A percentile compares a stretch with the other conserved stretches of the same genome.
Conservation (phyloP, 2,888 invertebrate genomes). For the Acleris sparsana region DNA sequence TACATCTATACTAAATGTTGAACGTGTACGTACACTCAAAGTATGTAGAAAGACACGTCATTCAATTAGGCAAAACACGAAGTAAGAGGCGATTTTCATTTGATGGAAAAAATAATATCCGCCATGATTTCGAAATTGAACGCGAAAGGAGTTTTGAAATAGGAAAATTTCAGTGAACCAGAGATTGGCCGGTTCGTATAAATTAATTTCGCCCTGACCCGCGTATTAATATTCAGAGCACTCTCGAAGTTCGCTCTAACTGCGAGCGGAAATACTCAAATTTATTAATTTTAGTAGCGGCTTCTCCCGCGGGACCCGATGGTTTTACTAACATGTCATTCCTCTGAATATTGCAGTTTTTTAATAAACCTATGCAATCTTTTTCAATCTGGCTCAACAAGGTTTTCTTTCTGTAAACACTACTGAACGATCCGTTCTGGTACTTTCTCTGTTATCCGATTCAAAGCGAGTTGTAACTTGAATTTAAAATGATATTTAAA, state of each 20-base stretch:
- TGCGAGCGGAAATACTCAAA: conserved; percentile 72
- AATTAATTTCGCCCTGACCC: conserved; percentile 78
- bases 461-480: too few species aligned
- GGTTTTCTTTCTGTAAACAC: background rate
- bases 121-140: conserved; percentile 60
- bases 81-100: conserved; percentile 13
- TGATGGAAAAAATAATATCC: conserved; percentile 22
- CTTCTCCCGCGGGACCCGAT: conserved; percentile 56
- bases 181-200: conserved; percentile 72
- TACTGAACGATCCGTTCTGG: too few species aligned
- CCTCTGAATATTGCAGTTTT: conserved; percentile 46
- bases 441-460: too few species aligned
- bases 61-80: conserved; percentile 13
- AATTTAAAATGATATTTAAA: too few species aligned
- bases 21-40: too few species aligned
- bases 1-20: too few species aligned
- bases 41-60: too few species aligned
- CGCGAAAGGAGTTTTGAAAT: conserved; percentile 70
- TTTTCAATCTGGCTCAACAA: background rate
- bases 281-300: conserved; percentile 71
- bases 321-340: conserved; percentile 55
- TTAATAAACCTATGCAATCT: conserved; percentile 6
- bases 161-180: conserved; percentile 69
- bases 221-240: conserved; percentile 80
- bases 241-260: conserved; percentile 77